Conservation (phyloP, 2,888 invertebrate species). For the Acleris sparsana region DNA sequence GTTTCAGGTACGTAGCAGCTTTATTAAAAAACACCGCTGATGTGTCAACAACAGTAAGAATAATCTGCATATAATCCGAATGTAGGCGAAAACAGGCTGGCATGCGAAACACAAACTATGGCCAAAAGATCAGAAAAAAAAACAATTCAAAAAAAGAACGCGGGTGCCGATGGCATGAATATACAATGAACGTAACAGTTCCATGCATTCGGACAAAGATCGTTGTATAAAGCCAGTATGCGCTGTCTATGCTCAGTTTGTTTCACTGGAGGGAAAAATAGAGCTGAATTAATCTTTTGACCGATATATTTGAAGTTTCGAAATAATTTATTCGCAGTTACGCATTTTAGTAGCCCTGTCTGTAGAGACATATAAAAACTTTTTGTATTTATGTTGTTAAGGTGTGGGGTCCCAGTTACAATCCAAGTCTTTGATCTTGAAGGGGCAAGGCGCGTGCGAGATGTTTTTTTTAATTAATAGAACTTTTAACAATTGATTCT, state of each 20-base stretch:
- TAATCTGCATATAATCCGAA: conserved; percentile 16
- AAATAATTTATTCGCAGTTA: too few relatives aligned
- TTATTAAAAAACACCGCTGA: not conserved
- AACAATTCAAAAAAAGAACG: conserved; percentile 12
- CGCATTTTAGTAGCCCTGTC: too few relatives aligned
- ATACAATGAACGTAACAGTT: conserved; percentile 55
- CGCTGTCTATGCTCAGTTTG: conserved; percentile 15
- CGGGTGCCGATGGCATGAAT: conserved; percentile 51
- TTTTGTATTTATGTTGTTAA: too few relatives aligned
- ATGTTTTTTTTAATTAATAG: too few relatives aligned
- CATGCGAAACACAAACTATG: conserved; percentile 3
- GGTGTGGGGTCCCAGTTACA: too few relatives aligned
- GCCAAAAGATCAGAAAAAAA: conserved; percentile 16
- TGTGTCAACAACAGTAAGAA: not conserved
- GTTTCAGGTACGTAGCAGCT: conserved; percentile 25
- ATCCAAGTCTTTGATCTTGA: too few relatives aligned
- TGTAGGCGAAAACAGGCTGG: conserved; percentile 8
- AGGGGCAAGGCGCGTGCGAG: too few relatives aligned
- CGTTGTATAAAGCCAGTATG: conserved; percentile 41
- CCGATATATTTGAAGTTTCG: too few relatives aligned
- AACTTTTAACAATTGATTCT: too few relatives aligned
- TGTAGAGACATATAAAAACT: too few relatives aligned
- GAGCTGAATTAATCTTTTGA: not conserved
- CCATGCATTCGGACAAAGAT: conserved; percentile 48
- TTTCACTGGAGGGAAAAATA: conserved; percentile 39